Conservation (phyloP, 2,888 invertebrate genomes). For the Scaptomyza polygonia region DNA sequence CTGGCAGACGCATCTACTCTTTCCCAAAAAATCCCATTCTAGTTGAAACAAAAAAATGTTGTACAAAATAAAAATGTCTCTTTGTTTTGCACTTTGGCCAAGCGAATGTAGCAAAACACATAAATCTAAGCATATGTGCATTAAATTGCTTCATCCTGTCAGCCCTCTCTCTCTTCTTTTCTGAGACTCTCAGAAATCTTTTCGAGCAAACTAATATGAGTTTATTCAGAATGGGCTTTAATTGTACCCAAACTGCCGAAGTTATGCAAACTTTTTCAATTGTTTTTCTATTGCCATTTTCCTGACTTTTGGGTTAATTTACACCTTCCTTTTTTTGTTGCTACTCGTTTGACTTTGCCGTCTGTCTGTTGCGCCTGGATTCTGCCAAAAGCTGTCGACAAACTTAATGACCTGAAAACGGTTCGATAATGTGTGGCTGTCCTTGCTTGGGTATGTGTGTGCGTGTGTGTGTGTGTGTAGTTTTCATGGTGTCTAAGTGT, state of each 20-base stretch:
- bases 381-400: slow-evolving; percentile 64
- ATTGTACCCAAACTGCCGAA: slow-evolving; percentile 46
- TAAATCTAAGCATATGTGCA: slow-evolving; percentile 78
- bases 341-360: slow-evolving; percentile 12
- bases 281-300: slow-evolving; percentile 65
- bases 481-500: slow-evolving; percentile 22
- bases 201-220: slow-evolving; percentile 20
- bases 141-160: slow-evolving; percentile 56
- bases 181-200: slow-evolving; percentile 21
- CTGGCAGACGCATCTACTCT: slow-evolving; percentile 39
- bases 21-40: slow-evolving; percentile 7
- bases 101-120: slow-evolving; percentile 71
- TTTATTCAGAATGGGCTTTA: slow-evolving; percentile 45
- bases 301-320: slow-evolving; percentile 44
- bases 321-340: slow-evolving; percentile 38
- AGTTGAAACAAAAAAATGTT: slow-evolving; percentile 46
- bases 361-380: slow-evolving; percentile 23
- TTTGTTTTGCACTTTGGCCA: slow-evolving; percentile 72
- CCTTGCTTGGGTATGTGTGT: too few relatives aligned
- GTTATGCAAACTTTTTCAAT: slow-evolving; percentile 58
- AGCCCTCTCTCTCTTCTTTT: neutral
- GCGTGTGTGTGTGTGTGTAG: slow-evolving; percentile 30
- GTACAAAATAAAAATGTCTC: slow-evolving; percentile 75
- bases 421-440: slow-evolving; percentile 81
- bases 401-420: slow-evolving; percentile 84